These are phyloP conservation scores for Pinctada fucata DNA, from an alignment of 2,888 invertebrate genomes.

Conservation along the genomic window DNA sequence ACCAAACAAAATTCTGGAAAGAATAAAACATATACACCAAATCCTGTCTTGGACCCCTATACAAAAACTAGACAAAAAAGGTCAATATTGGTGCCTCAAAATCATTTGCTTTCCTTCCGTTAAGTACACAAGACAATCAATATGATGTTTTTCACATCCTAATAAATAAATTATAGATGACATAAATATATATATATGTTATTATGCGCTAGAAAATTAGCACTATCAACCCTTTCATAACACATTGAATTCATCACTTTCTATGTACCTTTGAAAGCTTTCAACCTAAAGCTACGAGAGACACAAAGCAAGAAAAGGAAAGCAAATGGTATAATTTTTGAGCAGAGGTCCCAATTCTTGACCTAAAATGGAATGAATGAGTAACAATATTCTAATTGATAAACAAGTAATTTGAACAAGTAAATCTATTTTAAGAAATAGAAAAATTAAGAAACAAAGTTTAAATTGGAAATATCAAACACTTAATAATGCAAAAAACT, in stretches of 20 bases:
- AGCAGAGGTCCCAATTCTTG: not conserved
- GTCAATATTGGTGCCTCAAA: not conserved
- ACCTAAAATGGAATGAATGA: conserved; percentile 35
- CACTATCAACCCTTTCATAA: too few relatives aligned
- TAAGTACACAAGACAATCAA: too few relatives aligned
- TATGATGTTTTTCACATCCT: too few relatives aligned
- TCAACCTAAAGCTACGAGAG: too few relatives aligned
- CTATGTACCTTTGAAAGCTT: too few relatives aligned
- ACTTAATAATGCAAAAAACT: not conserved
- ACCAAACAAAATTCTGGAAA: too few relatives aligned
- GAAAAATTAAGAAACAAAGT: conserved; percentile 11
- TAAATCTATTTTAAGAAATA: conserved; percentile 23
- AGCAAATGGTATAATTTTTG: not conserved
- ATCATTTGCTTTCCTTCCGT: not conserved
- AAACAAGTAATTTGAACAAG: conserved; percentile 36
- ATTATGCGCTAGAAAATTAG: too few relatives aligned
- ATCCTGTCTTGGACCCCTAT: not conserved
- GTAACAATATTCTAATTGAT: conserved; percentile 31
- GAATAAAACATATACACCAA: too few relatives aligned
- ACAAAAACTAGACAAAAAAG: not conserved
- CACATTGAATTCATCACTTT: too few relatives aligned
- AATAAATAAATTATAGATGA: too few relatives aligned
- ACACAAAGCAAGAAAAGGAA: not conserved
- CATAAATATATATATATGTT: too few relatives aligned
- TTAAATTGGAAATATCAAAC: conserved; percentile 17